phyloP scores from a whole-genome alignment of 2,888 invertebrate species.

The Elmis aenea region DNA sequence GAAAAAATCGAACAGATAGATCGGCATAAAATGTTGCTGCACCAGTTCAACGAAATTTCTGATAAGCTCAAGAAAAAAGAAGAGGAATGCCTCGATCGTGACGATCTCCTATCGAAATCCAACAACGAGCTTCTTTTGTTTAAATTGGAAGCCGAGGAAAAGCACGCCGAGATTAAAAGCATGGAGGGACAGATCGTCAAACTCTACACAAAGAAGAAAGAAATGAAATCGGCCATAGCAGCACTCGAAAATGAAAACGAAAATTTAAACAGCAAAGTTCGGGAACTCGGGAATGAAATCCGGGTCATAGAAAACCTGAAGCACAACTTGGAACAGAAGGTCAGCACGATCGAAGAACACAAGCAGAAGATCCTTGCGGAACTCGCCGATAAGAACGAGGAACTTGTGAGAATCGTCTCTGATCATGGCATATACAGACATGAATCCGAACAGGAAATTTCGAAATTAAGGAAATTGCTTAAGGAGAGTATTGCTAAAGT shows the following conservation, averaged over 20 bases:
- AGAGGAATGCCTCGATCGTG: constrained; percentile 11
- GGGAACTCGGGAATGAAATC: constrained; percentile 20
- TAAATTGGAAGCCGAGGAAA: constrained; percentile 16
- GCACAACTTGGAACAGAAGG: constrained; percentile 12
- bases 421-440: constrained; percentile 11
- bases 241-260: constrained; percentile 2
- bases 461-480: constrained; percentile 8
- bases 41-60: constrained; percentile 3
- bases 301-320: constrained; percentile 16
- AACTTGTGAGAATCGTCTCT: constrained; percentile 12
- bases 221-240: not conserved
- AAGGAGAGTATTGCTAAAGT: constrained; percentile 19
- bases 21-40: not conserved
- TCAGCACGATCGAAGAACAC: constrained; percentile 19
- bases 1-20: constrained; percentile 8
- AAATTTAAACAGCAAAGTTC: constrained; percentile 15
- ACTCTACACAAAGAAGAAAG: constrained; percentile 1
- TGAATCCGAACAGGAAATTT: constrained; percentile 11
- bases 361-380: constrained; percentile 17
- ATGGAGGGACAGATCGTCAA: not conserved
- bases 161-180: too few relatives aligned
- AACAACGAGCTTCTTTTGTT: constrained; percentile 15
- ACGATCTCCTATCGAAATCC: constrained; percentile 10
- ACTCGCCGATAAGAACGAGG: constrained; percentile 18
- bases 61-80: constrained; percentile 12